phyloP scores from a whole-genome alignment of 2,888 invertebrate genomes.

The Drosophila ustulata region DNA sequence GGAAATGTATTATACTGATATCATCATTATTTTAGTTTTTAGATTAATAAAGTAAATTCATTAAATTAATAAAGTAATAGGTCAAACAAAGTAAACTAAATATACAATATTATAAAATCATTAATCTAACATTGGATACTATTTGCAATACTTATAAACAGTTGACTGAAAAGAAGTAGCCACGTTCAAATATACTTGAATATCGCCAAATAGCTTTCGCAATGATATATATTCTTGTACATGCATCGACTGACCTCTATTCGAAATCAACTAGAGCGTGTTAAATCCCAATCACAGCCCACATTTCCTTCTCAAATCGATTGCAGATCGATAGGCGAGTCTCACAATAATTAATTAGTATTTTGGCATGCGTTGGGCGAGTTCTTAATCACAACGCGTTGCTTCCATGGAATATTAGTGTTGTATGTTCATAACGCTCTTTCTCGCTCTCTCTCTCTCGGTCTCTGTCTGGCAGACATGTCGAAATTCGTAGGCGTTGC shows the following conservation, averaged over 20 bases:
- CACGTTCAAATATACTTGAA: too few species aligned
- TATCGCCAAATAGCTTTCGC: too few species aligned
- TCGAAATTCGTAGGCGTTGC: slow-evolving; percentile 91
- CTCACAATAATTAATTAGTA: slow-evolving; percentile 50
- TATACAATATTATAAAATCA: too few species aligned
- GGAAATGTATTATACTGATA: too few species aligned
- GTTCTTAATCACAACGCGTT: slow-evolving; percentile 36
- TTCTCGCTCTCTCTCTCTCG: background rate
- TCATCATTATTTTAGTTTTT: too few species aligned
- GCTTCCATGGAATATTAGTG: slow-evolving; percentile 8
- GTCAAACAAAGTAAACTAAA: too few species aligned
- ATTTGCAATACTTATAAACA: too few species aligned
- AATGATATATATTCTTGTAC: background rate
- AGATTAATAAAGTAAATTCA: too few species aligned
- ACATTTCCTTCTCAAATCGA: slow-evolving; percentile 3
- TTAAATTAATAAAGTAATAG: too few species aligned
- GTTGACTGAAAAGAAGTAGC: too few species aligned
- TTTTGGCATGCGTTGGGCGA: slow-evolving; percentile 46
- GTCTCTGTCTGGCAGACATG: slow-evolving; percentile 86
- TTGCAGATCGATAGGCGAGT: background rate
- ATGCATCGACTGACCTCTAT: background rate
- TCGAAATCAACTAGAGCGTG: background rate
- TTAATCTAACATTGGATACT: too few species aligned
- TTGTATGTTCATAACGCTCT: slow-evolving; percentile 1
- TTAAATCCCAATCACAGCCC: background rate